Evolutionary conservation across 2,113 vertebrate genomes (phyloP).

Genomic region (Pimephales promelas): DNA sequence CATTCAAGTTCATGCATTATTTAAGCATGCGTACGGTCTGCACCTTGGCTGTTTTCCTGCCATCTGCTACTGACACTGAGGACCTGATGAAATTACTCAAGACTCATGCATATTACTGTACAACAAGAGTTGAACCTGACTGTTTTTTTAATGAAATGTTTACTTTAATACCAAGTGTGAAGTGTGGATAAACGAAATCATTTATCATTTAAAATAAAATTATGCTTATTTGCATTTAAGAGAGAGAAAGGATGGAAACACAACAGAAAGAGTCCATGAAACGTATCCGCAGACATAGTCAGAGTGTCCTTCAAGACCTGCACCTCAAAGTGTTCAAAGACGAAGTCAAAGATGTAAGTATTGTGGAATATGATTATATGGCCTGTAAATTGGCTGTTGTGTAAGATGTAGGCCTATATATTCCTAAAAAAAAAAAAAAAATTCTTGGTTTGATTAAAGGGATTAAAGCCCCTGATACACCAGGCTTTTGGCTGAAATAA

Average conservation of each 20-base stretch:
- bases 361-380: neutral
- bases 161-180: neutral
- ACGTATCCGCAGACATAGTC: conserved; percentile 64
- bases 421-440: too few relatives aligned
- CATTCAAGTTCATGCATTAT: conserved; percentile 41
- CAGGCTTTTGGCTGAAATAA: too few relatives aligned
- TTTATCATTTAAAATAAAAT: neutral
- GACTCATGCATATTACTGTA: conserved; percentile 25
- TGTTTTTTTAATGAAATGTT: neutral
- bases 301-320: conserved; percentile 64
- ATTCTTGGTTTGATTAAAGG: too few relatives aligned
- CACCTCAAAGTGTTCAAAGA: conserved; percentile 52
- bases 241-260: conserved; percentile 51
- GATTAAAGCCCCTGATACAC: too few relatives aligned
- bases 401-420: neutral
- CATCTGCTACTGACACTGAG: conserved; percentile 50
- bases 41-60: conserved; percentile 51
- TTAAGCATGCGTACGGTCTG: conserved; percentile 11
- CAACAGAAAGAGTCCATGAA: conserved; percentile 57
- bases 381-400: neutral
- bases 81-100: conserved; percentile 58
- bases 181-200: neutral
- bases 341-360: conserved; percentile 62
- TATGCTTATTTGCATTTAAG: neutral
- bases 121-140: neutral